Evolutionary conservation across 2,113 vertebrate genomes (phyloP), one percentile per base, ranked within the genome.

Genomic region (Oncorhynchus kisutch): DNA sequence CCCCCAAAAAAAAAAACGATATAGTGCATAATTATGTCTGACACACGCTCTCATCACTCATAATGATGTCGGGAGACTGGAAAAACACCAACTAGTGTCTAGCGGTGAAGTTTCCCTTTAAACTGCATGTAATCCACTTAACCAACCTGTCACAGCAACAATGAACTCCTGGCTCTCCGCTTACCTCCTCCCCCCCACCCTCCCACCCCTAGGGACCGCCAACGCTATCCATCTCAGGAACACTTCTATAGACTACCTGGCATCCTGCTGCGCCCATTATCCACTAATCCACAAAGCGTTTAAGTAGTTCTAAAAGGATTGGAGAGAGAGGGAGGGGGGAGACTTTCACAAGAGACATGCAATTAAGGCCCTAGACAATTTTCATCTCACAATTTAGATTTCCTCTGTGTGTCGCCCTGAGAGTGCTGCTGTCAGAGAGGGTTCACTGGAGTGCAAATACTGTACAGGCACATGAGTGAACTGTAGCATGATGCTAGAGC

Each of bases 121-220:
- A 45, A 45, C 89, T 91, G 90, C 87, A 89, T 91, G 91, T 94
- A 93, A 93, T 94, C 91, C 91, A 93, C 91, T 94, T 89, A 92
- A 81, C 80, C 81, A 82, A 88, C 86, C 85, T 90, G 92, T 91
- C 89, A 91, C 87, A 88, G 74, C 78, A 87, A 90, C 91, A 92
- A 89, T 45, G 9, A 45, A 45, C 39, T 45, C 39, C 39, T 45
- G 67, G 29, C 31, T 60, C 20, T n/a, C 45, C 45, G 67, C 59
- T 45, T 45, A 8, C 8, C 39, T 9, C 39, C 39, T 3, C 39
- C 39, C 57, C 64, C 74, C 67, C 66, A 57, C 75, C 76, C 72
- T 81, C 74, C 82, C 75, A 74, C 81, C 83, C 90, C 72, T 18
- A 60, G 78, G 86, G 86, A 76, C 69, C 31, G 68, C 79, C 82